These are phyloP conservation scores for Sebastiscus albofasciatus DNA, from an alignment of 2,797 vertebrate species.

Conservation along the genomic window DNA sequence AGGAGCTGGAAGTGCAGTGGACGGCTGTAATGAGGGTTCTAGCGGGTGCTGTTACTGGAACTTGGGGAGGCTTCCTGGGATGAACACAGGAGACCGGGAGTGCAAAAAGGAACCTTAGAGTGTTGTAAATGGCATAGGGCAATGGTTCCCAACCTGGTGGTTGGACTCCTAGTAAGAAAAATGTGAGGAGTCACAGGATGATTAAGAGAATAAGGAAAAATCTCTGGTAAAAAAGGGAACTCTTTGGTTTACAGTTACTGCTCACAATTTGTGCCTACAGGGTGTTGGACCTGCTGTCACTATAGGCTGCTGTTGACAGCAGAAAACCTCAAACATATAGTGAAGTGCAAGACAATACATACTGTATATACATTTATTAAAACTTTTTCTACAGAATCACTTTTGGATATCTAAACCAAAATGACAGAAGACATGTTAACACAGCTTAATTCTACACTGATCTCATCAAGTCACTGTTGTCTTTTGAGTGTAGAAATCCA, in stretches of 20 bases:
- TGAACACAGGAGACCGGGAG: not conserved
- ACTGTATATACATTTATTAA: not conserved
- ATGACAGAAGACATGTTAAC: not conserved
- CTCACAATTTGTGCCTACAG: too few relatives aligned
- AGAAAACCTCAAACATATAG: not conserved
- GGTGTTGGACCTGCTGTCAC: not conserved
- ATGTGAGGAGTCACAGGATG: too few relatives aligned
- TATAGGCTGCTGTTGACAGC: not conserved
- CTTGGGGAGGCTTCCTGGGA: not conserved
- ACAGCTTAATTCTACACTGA: not conserved
- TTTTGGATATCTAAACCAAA: not conserved
- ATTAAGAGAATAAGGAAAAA: too few relatives aligned
- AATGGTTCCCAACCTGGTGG: too few relatives aligned
- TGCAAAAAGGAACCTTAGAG: too few relatives aligned
- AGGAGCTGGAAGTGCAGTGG: not conserved
- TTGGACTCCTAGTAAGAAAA: too few relatives aligned
- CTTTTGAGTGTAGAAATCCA: not conserved
- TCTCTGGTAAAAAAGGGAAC: not conserved
- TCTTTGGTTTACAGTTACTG: too few relatives aligned
- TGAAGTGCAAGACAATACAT: not conserved
- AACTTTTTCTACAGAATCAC: not conserved
- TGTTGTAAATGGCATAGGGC: not conserved
- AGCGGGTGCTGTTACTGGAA: not conserved
- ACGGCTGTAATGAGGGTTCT: not conserved
- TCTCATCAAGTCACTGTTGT: not conserved